phyloP scores from a whole-genome alignment of 1,140 invertebrate species.

The Sesamia nonagrioides region DNA sequence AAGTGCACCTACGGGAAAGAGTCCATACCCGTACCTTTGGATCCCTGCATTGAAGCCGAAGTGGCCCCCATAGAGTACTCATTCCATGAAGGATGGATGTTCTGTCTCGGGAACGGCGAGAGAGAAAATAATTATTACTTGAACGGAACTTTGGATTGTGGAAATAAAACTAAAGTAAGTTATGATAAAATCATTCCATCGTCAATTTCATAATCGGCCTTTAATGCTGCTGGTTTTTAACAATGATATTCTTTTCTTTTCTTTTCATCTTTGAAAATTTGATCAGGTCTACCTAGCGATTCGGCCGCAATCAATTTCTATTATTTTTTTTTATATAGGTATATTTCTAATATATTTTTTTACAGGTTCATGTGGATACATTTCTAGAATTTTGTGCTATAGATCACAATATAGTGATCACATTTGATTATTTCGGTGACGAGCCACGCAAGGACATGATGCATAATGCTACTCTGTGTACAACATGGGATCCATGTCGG shows the following conservation, averaged over 20 bases:
- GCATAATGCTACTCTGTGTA: slow-evolving; percentile 80
- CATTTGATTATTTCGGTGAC: slow-evolving; percentile 83
- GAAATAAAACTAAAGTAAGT: slow-evolving; percentile 81
- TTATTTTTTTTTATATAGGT: too few relatives aligned
- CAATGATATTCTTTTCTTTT: too few relatives aligned
- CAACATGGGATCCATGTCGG: slow-evolving; percentile 82
- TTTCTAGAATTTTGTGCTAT: slow-evolving; percentile 79
- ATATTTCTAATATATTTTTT: background rate
- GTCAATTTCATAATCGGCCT: too few relatives aligned
- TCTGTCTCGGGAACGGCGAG: slow-evolving; percentile 81
- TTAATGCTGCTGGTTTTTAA: too few relatives aligned
- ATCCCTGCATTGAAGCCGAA: slow-evolving; percentile 83
- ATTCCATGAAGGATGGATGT: slow-evolving; percentile 84
- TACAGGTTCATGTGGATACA: slow-evolving; percentile 71
- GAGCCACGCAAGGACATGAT: slow-evolving; percentile 82
- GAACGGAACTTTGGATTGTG: slow-evolving; percentile 83
- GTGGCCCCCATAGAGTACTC: slow-evolving; percentile 82
- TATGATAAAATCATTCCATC: background rate
- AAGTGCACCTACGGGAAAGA: slow-evolving; percentile 77
- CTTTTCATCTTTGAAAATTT: too few relatives aligned
- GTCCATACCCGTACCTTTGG: slow-evolving; percentile 72
- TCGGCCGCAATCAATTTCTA: too few relatives aligned
- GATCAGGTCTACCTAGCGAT: too few relatives aligned
- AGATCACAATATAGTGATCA: slow-evolving; percentile 82
- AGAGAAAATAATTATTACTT: slow-evolving; percentile 83